phyloP scores from a whole-genome alignment of 2,797 vertebrate genomes.

The Sibirionetta formosa region DNA sequence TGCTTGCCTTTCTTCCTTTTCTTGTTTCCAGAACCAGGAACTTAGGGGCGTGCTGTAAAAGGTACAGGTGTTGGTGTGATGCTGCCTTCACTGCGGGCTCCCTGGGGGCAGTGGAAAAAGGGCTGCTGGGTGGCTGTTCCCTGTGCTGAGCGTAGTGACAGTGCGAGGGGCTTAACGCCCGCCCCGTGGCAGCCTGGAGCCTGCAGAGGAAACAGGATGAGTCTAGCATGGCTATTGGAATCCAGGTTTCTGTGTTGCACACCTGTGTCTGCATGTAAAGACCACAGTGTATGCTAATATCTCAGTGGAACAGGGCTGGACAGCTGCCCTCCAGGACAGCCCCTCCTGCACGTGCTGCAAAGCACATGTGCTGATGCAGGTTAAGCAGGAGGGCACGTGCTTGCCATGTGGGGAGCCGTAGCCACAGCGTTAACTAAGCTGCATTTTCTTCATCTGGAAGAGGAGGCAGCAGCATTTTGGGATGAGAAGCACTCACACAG shows the following conservation, averaged over 20 bases:
- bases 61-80: background rate
- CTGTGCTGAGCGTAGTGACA: accelerated
- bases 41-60: accelerated
- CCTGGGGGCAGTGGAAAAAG: accelerated
- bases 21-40: accelerated
- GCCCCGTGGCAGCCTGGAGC: too few relatives aligned
- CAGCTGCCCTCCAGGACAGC: accelerated
- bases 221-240: accelerated
- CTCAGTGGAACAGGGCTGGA: accelerated
- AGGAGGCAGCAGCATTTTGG: background rate
- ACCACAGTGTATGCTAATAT: accelerated
- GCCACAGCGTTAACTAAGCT: accelerated
- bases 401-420: too few relatives aligned
- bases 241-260: background rate
- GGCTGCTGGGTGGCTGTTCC: accelerated
- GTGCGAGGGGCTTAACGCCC: accelerated
- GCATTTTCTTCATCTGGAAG: accelerated
- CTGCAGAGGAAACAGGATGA: background rate
- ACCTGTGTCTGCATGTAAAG: accelerated
- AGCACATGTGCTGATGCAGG: accelerated
- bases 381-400: accelerated
- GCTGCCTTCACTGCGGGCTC: accelerated
- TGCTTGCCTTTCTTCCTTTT: background rate
- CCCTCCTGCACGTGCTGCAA: accelerated
- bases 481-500: background rate